Percentiles rank a stretch among this genome's conserved stretches.
Conservation (phyloP, 1,140 invertebrate species). For the Sycophaga agraensis region DNA sequence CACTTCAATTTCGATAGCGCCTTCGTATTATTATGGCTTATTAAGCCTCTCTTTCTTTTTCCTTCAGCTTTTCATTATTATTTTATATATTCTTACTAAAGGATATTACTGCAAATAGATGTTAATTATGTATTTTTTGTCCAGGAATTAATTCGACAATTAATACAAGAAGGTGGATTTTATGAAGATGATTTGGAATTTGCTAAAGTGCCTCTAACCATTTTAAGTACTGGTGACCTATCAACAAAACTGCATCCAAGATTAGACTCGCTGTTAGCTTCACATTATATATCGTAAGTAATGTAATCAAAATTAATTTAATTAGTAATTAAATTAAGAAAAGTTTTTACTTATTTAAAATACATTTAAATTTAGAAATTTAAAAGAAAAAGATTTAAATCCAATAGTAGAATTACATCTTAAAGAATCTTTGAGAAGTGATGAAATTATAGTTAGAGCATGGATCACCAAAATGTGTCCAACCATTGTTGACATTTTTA, state of each 20-base stretch:
- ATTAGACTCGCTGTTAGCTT: conserved; percentile 44
- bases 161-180: conserved; percentile 52
- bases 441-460: conserved; percentile 32
- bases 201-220: conserved; percentile 46
- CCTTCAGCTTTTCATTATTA: too few relatives aligned
- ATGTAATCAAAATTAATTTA: not conserved
- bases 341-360: not conserved
- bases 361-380: conserved; percentile 12
- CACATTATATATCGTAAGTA: conserved; percentile 44
- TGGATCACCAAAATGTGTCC: conserved; percentile 43
- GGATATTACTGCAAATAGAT: not conserved
- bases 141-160: conserved; percentile 48
- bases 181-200: conserved; percentile 55
- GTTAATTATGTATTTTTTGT: not conserved
- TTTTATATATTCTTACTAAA: too few relatives aligned
- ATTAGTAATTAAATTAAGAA: conserved; percentile 1
- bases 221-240: conserved; percentile 46
- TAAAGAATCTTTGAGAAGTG: conserved; percentile 37
- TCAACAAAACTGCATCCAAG: conserved; percentile 49
- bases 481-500: conserved; percentile 38
- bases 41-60: too few relatives aligned
- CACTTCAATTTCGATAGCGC: not conserved
- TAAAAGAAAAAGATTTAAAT: conserved; percentile 36
- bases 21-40: too few relatives aligned
- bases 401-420: conserved; percentile 46